These are phyloP conservation scores for Celastrina argiolus DNA, from an alignment of 2,888 invertebrate species.

Conservation along the genomic window DNA sequence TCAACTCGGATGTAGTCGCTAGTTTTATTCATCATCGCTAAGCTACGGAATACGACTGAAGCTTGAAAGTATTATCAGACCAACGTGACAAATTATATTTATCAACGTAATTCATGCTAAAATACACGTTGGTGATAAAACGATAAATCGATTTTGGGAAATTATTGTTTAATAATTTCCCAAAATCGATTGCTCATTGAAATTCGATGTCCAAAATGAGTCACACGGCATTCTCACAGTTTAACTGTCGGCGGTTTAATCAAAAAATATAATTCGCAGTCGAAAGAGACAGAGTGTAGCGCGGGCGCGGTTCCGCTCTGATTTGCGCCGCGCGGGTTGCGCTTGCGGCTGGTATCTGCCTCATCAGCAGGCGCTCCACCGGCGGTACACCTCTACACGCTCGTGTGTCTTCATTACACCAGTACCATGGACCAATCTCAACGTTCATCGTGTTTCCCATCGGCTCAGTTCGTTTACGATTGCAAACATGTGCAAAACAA, in stretches of 20 bases:
- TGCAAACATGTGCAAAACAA: neutral
- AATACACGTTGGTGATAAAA: neutral
- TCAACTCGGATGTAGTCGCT: neutral
- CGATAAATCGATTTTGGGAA: no score
- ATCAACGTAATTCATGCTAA: neutral
- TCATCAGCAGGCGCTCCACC: neutral
- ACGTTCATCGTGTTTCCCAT: neutral
- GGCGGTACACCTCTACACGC: neutral
- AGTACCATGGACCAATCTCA: neutral
- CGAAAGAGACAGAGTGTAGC: neutral
- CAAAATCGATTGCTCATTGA: neutral
- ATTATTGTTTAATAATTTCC: neutral
- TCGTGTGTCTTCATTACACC: neutral
- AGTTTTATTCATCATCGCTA: no score
- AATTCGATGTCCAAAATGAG: neutral
- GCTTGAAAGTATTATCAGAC: neutral
- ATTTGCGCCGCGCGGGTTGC: constrained; percentile 27
- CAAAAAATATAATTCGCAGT: neutral
- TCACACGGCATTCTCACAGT: neutral
- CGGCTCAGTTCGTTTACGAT: neutral
- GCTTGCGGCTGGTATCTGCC: neutral
- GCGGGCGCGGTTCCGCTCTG: constrained; percentile 34
- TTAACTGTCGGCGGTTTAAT: neutral
- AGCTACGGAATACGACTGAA: no score
- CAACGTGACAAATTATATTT: neutral